These are phyloP conservation scores for Pristionchus japonicus DNA, from an alignment of 2,888 invertebrate species.

Conservation along the genomic window DNA sequence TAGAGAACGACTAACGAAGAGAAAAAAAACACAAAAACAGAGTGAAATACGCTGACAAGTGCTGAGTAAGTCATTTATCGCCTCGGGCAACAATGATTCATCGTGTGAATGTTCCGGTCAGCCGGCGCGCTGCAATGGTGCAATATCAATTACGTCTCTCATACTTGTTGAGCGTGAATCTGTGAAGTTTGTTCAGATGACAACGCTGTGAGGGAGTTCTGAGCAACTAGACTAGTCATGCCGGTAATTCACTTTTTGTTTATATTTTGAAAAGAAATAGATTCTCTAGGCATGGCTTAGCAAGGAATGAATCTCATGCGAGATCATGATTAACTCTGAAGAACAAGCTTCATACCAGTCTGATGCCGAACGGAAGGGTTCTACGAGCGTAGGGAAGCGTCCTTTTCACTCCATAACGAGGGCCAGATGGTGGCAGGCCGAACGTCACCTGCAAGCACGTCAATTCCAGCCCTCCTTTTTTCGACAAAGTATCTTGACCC, in stretches of 20 bases:
- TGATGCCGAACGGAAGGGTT: not conserved
- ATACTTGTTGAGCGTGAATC: not conserved
- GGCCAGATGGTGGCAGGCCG: not conserved
- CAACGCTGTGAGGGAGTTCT: too few relatives aligned
- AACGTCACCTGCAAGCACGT: not conserved
- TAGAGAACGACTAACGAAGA: too few relatives aligned
- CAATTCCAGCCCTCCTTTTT: not conserved
- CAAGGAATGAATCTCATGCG: too few relatives aligned
- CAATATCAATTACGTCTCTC: not conserved
- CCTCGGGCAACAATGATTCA: not conserved
- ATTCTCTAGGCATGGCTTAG: too few relatives aligned
- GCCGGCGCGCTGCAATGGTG: not conserved
- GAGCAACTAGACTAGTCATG: too few relatives aligned
- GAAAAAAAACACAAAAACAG: too few relatives aligned
- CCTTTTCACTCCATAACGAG: not conserved
- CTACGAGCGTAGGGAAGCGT: not conserved
- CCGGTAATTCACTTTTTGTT: too few relatives aligned
- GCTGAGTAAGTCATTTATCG: not conserved
- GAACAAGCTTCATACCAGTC: too few relatives aligned
- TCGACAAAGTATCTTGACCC: too few relatives aligned
- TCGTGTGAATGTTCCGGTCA: not conserved
- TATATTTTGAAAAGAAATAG: too few relatives aligned
- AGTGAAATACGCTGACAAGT: too few relatives aligned
- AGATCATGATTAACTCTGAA: too few relatives aligned
- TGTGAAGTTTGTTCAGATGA: not conserved